A percentile compares a stretch with the other conserved stretches of the same genome.
phyloP scores from a whole-genome alignment of 2,888 invertebrate genomes.

The Drosophila nigricruria region DNA sequence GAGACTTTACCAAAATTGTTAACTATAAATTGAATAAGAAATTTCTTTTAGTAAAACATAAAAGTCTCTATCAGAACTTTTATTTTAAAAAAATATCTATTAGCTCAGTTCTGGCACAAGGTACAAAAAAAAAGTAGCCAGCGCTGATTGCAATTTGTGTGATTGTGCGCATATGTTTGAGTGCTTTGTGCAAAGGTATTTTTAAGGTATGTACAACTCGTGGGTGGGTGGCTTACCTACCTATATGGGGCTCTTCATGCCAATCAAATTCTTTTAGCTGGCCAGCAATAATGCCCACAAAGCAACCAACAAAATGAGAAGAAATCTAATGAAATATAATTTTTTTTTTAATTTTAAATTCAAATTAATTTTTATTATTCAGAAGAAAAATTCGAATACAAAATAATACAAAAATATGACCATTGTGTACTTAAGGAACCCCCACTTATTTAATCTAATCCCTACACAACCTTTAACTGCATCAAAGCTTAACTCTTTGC shows the following conservation, averaged over 20 bases:
- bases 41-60: neutral
- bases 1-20: neutral
- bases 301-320: neutral
- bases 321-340: neutral
- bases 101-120: neutral
- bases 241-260: neutral
- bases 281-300: neutral
- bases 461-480: neutral
- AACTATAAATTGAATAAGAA: neutral
- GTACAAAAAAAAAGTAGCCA: neutral
- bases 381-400: no score
- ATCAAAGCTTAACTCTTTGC: neutral
- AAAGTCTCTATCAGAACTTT: neutral
- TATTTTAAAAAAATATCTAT: neutral
- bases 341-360: neutral
- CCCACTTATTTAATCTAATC: neutral
- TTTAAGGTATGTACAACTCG: conserved; percentile 7
- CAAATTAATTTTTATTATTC: no score
- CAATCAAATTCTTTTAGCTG: conserved; percentile 1
- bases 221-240: neutral
- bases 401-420: no score
- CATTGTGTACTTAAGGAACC: no score
- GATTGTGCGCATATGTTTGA: conserved; percentile 18
- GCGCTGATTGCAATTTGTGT: neutral
- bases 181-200: conserved; percentile 3